These are phyloP conservation scores for Cyanocitta stelleri DNA, from an alignment of 2,113 vertebrate species.

Conservation along the genomic window DNA sequence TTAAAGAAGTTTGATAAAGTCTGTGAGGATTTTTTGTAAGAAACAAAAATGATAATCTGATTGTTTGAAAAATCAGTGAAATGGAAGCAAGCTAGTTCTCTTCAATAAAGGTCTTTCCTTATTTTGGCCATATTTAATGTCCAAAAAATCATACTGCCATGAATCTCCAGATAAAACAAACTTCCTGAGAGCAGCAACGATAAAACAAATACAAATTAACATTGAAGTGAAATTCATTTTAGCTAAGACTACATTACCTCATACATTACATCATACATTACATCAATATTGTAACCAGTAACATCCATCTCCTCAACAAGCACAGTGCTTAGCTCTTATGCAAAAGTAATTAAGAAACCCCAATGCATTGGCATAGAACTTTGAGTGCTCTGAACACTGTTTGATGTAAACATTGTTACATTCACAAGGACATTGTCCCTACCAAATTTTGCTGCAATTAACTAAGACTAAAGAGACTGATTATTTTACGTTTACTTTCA, in stretches of 20 bases:
- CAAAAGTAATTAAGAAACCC: neutral
- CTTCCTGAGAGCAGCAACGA: neutral
- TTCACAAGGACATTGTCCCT: neutral
- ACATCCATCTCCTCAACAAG: neutral
- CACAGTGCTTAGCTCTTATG: neutral
- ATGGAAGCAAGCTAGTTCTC: neutral
- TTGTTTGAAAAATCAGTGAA: neutral
- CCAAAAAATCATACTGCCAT: neutral
- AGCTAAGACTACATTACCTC: neutral
- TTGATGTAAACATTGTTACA: neutral
- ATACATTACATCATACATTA: neutral
- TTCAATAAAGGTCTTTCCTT: neutral
- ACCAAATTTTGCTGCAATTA: neutral
- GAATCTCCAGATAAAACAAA: neutral
- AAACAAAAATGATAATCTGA: neutral
- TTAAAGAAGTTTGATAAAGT: neutral
- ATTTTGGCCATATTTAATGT: neutral
- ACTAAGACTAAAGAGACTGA: neutral
- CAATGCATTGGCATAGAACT: neutral
- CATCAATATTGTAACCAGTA: neutral
- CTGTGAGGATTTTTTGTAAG: neutral
- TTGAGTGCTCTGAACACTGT: neutral
- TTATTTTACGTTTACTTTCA: neutral
- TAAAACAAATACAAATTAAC: neutral
- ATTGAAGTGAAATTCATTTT: neutral